These are phyloP conservation scores for Petrolisthes cinctipes DNA, from an alignment of 2,888 invertebrate genomes.

Conservation along the genomic window DNA sequence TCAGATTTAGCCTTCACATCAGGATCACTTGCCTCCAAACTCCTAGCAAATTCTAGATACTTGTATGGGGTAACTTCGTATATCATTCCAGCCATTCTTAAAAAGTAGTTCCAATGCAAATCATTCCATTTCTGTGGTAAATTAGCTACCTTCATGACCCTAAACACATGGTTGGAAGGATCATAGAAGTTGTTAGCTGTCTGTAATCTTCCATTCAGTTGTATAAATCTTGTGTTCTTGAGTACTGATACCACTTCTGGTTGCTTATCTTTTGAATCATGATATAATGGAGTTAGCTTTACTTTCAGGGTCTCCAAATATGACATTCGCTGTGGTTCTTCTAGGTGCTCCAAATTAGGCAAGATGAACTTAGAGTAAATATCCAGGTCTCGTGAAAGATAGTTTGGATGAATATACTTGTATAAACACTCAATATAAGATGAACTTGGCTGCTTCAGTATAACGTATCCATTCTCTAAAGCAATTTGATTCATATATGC, in stretches of 20 bases:
- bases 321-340: background rate
- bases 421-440: background rate
- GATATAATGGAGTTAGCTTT: no score
- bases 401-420: slow-evolving; percentile 15
- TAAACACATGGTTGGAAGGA: slow-evolving; percentile 8
- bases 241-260: background rate
- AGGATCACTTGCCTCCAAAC: background rate
- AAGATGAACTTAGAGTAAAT: slow-evolving; percentile 16
- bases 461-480: background rate
- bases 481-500: background rate
- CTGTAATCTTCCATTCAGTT: background rate
- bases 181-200: slow-evolving; percentile 28
- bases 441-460: slow-evolving; percentile 10
- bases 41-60: slow-evolving; percentile 3
- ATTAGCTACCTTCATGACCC: slow-evolving; percentile 25
- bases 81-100: slow-evolving; percentile 34
- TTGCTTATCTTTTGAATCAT: background rate
- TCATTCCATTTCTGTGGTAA: slow-evolving; percentile 10
- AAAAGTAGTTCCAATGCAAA: background rate
- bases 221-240: slow-evolving; percentile 8
- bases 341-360: slow-evolving; percentile 10
- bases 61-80: background rate
- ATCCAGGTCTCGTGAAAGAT: background rate
- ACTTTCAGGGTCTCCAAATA: slow-evolving; percentile 5
- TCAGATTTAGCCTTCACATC: slow-evolving; percentile 15